Evolutionary conservation across 2,888 invertebrate species (phyloP).

Genomic region (Alviniconcha strummeri): DNA sequence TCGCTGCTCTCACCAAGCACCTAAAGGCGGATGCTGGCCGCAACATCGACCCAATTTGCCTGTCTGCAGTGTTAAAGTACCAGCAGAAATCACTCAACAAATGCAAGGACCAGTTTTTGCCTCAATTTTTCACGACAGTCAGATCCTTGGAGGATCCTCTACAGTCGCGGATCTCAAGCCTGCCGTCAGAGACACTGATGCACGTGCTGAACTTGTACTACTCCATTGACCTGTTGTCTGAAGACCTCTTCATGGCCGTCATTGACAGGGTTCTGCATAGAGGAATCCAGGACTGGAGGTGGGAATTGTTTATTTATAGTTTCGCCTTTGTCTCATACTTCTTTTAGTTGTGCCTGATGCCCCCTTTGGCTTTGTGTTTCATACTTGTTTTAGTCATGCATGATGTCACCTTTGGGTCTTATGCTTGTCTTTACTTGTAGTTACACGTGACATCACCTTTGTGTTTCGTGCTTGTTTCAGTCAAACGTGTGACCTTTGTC

Average conservation of each 20-base stretch:
- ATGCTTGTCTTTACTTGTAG: not conserved
- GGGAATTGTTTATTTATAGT: not conserved
- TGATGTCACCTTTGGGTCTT: too few relatives aligned
- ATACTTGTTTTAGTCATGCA: too few relatives aligned
- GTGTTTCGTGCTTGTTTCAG: too few relatives aligned
- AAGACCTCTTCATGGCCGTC: conserved; percentile 25
- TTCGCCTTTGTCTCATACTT: too few relatives aligned
- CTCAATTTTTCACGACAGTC: conserved; percentile 23
- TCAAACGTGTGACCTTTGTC: too few relatives aligned
- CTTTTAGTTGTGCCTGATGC: too few relatives aligned
- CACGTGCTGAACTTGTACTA: conserved; percentile 22
- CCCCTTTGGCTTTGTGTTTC: too few relatives aligned
- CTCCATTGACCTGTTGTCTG: conserved; percentile 22
- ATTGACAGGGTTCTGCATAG: conserved; percentile 20
- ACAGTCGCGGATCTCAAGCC: not conserved
- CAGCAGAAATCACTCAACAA: conserved; percentile 24
- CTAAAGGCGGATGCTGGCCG: not conserved
- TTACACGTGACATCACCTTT: not conserved
- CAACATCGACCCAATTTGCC: conserved; percentile 18
- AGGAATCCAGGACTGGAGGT: conserved; percentile 28
- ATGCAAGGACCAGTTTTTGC: conserved; percentile 12
- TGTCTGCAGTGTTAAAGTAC: conserved; percentile 27
- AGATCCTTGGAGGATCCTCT: conserved; percentile 11
- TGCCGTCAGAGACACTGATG: conserved; percentile 22
- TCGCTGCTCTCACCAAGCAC: conserved; percentile 11